Evolutionary conservation across 1,140 invertebrate species (phyloP).

Genomic region (Pollicipes pollicipes): DNA sequence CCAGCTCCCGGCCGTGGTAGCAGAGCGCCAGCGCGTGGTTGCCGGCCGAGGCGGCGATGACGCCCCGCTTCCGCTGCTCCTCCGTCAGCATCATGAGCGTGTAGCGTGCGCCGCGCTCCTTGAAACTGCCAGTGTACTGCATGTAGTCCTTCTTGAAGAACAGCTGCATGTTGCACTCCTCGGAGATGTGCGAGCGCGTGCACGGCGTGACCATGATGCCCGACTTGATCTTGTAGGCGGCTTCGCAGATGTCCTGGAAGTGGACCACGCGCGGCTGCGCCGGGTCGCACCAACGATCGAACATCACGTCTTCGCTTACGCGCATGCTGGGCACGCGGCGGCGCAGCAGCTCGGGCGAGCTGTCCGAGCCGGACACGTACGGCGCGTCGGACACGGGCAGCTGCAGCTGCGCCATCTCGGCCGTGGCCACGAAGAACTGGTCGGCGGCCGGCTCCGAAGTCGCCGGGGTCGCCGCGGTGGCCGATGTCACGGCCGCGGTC

Average conservation of each 20-base stretch:
- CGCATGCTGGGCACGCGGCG: background rate
- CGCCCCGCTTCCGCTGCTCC: constrained; percentile 51
- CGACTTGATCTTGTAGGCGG: constrained; percentile 66
- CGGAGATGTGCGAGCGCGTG: constrained; percentile 58
- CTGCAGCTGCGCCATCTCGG: background rate
- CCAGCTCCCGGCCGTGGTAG: constrained; percentile 64
- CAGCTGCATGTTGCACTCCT: constrained; percentile 57
- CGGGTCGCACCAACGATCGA: constrained; percentile 58
- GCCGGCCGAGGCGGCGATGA: constrained; percentile 79
- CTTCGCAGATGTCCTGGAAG: constrained; percentile 75
- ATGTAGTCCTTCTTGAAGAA: constrained; percentile 86
- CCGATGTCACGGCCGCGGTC: background rate
- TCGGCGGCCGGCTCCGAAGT: background rate
- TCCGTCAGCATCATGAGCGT: constrained; percentile 53
- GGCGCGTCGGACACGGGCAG: background rate
- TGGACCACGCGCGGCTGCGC: constrained; percentile 49
- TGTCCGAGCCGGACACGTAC: background rate
- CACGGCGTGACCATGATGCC: constrained; percentile 70
- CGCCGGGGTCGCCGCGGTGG: background rate
- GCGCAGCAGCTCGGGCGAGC: background rate
- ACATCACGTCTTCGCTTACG: background rate
- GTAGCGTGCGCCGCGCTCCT: constrained; percentile 61
- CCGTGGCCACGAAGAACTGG: background rate
- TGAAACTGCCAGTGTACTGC: constrained; percentile 71
- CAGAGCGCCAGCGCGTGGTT: constrained; percentile 77